Base-by-base conservation (phyloP, 2,797 vertebrate species). In the Tokudaia muenninki region DNA sequence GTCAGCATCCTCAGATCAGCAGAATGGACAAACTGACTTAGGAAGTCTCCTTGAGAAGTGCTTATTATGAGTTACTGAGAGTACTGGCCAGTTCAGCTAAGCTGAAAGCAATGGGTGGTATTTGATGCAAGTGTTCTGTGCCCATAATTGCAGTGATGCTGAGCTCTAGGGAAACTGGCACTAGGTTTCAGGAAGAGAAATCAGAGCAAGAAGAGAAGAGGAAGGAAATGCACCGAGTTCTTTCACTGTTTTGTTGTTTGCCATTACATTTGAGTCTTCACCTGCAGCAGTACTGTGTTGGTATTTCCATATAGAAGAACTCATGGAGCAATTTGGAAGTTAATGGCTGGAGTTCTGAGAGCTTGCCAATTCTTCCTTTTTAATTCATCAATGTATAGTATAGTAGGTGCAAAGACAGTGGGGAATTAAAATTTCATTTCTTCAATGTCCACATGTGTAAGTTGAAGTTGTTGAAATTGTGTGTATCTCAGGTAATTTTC, bases 31-130 rank as follows among this genome's bases (percentile, higher is more conserved):
- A 2, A 2, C 11, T 24, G 52, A 34, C 12, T 41, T 10, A 29
- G 84, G 52, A 24, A 0, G 89, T 17, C 4, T 11, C 12, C 10
- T 55, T 1, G 0, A 3, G 1, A 77, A 34, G 13, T 10, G 2
- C 10, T 5, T 0, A 2, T 5, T 8, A n/a, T 65, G 24, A 9
- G 2, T 1, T 57, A 12, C 3, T 16, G 1, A 79, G 9, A 4
- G 55, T 17, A 0, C 47, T 81, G 21, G 41, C 19, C 55, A 79
- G 22, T 57, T 24, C 12, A 34, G 81, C 10, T 44, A 22, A 83
- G 17, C 11, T 50, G 26, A 31, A 79, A 24, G 16, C 5, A 12
- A 22, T 21, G 14, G 24, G 81, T n/a, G 9, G 6, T 67, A 1
- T 7, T 84, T 80, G 75, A 1, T 21, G 1, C 44, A 92, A 83